Base-by-base conservation (phyloP, 2,113 vertebrate genomes). In the Eulacestoma nigropectus region DNA sequence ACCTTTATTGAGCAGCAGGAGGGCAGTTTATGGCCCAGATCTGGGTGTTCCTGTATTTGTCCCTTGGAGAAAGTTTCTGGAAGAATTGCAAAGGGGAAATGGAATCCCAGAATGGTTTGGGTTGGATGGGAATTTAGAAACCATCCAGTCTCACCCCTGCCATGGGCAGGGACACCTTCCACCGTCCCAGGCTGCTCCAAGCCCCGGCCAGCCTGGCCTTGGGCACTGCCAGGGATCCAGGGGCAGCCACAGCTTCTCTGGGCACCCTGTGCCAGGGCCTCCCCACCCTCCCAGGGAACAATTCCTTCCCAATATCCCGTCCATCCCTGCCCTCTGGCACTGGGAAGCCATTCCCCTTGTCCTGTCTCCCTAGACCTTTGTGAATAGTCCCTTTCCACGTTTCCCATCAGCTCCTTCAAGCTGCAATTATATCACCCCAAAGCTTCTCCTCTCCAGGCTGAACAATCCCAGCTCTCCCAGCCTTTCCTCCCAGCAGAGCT, bases 341-440 rank as follows among this genome's bases (percentile, higher is more conserved):
- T 32, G 16, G 39, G 39, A 65, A 63, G 7, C 27, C 81, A 63
- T 63, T 52, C 41, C 49, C 8, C 5, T 17, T 16, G 33, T 53
- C 47, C 33, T 84, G 67, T 0, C 68, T 0, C 27, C 9, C 39
- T 49, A 53, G 1, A 1, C 4, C 47, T 1, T 46, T n/a, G 9
- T 6, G 0, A 9, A 30, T 0, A 16, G 16, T 37, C 39, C 1
- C 11, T 46, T 27, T 37, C 26, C n/a, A n/a, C 11, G 3, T 74
- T 21, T n/a, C 33, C 7, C 1, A 1, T 8, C n/a, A 7, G 56
- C 26, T 16, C 33, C 56, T 53, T 52, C 37, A 32, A 32, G 55
- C 8, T 9, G 20, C 55, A 59, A 0, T 25, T 1, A 2, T 4
- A 4, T 79, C 39, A 53, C 25, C 42, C 2, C 1, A 3, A 1